These are phyloP conservation scores for Anableps anableps DNA, from an alignment of 2,797 vertebrate species.

Conservation along the genomic window DNA sequence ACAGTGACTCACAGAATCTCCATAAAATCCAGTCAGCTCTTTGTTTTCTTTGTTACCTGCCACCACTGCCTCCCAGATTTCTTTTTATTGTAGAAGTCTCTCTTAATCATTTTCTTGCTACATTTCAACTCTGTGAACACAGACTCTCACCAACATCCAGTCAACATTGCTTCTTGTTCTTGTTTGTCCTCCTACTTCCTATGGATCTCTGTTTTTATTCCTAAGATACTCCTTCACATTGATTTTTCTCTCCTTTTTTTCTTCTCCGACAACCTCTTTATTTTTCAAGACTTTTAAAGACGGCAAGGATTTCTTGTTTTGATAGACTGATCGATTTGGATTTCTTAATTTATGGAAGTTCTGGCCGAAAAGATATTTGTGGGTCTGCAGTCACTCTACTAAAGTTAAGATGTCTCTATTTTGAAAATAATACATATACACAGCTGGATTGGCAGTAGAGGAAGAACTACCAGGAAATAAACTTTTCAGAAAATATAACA, in stretches of 20 bases:
- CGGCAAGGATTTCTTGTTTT: not conserved
- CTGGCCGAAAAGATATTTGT: not conserved
- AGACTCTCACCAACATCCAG: not conserved
- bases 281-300: not conserved
- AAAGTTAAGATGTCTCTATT: not conserved
- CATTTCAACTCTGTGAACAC: not conserved
- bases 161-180: not conserved
- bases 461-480: not conserved
- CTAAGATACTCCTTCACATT: not conserved
- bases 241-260: not conserved
- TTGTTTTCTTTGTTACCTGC: not conserved
- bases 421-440: not conserved
- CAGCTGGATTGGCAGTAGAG: not conserved
- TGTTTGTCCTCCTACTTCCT: not conserved
- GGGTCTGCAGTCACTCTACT: not conserved
- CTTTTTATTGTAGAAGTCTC: not conserved
- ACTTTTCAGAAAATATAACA: not conserved
- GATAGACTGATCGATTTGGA: not conserved
- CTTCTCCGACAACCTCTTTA: not conserved
- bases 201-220: not conserved
- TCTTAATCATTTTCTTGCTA: not conserved
- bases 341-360: not conserved
- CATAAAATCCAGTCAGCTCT: not conserved
- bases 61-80: not conserved
- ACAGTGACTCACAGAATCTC: not conserved